These are phyloP conservation scores for Limenitis camilla DNA, from an alignment of 2,888 invertebrate genomes.

Conservation along the genomic window DNA sequence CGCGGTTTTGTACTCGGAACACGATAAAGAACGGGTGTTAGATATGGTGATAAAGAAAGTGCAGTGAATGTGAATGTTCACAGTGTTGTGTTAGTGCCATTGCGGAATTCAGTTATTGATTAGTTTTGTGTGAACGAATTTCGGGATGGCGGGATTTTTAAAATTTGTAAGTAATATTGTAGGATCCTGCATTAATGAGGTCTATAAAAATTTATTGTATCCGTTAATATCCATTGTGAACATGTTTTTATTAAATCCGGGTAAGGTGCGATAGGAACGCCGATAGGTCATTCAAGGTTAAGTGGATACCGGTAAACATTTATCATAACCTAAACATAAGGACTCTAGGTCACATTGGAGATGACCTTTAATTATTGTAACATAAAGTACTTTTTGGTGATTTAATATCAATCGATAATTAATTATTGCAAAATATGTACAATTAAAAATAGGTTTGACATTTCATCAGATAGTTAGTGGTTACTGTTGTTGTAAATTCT, in stretches of 20 bases:
- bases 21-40: constrained; percentile 41
- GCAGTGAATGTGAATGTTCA: constrained; percentile 30
- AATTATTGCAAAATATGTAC: too few relatives aligned
- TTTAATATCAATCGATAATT: too few relatives aligned
- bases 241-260: not conserved
- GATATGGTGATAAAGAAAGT: constrained; percentile 33
- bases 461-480: too few relatives aligned
- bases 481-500: too few relatives aligned
- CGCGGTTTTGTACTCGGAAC: constrained; percentile 51
- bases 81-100: constrained; percentile 26
- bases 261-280: constrained; percentile 17
- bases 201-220: not conserved
- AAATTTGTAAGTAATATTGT: constrained; percentile 24
- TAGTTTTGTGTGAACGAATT: constrained; percentile 20
- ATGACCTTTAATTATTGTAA: constrained; percentile 48
- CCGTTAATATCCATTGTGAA: not conserved
- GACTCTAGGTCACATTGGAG: constrained; percentile 54
- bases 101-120: constrained; percentile 16
- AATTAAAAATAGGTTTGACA: too few relatives aligned
- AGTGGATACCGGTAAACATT: constrained; percentile 59
- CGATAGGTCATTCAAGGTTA: constrained; percentile 73
- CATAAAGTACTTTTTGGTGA: not conserved
- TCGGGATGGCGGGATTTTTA: constrained; percentile 26
- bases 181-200: not conserved
- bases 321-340: constrained; percentile 57